Percentiles rank a stretch among this genome's conserved stretches.
Conservation (phyloP, 2,888 invertebrate species). For the Colletes collaris region DNA sequence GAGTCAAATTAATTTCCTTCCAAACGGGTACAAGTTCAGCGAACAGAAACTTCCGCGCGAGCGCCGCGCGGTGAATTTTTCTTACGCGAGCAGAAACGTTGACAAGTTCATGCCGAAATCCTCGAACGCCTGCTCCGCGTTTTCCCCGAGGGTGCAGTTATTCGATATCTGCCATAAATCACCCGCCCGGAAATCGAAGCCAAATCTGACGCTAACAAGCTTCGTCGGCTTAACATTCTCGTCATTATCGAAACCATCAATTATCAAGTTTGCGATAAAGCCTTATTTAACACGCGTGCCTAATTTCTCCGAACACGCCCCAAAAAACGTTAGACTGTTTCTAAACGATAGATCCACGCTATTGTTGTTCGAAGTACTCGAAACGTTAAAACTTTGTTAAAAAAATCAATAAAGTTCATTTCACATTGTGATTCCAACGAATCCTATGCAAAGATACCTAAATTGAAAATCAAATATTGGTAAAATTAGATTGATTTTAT, state of each 20-base stretch:
- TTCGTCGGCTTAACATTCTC: slow-evolving; percentile 27
- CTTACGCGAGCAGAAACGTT: neutral
- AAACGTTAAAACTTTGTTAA: too few relatives aligned
- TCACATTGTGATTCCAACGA: too few relatives aligned
- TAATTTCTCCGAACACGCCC: neutral
- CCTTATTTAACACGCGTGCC: slow-evolving; percentile 9
- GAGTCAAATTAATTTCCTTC: slow-evolving; percentile 15
- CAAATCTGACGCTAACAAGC: slow-evolving; percentile 51
- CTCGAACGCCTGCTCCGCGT: neutral
- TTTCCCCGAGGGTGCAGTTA: slow-evolving; percentile 8
- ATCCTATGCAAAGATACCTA: too few relatives aligned
- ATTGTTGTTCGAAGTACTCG: too few relatives aligned
- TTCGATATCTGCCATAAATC: slow-evolving; percentile 42
- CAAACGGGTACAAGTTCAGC: neutral
- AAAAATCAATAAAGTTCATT: too few relatives aligned
- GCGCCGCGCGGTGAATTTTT: neutral
- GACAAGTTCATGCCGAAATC: neutral
- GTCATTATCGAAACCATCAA: slow-evolving; percentile 37
- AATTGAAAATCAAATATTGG: too few relatives aligned
- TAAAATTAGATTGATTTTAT: too few relatives aligned
- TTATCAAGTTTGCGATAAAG: slow-evolving; percentile 33
- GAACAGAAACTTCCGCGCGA: neutral
- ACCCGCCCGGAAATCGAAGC: slow-evolving; percentile 36
- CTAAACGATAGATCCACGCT: too few relatives aligned
- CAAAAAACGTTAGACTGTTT: too few relatives aligned